A percentile compares a stretch with the other conserved stretches of the same genome.
Conservation (phyloP, 1,140 invertebrate genomes). For the Ceratitis capitata region DNA sequence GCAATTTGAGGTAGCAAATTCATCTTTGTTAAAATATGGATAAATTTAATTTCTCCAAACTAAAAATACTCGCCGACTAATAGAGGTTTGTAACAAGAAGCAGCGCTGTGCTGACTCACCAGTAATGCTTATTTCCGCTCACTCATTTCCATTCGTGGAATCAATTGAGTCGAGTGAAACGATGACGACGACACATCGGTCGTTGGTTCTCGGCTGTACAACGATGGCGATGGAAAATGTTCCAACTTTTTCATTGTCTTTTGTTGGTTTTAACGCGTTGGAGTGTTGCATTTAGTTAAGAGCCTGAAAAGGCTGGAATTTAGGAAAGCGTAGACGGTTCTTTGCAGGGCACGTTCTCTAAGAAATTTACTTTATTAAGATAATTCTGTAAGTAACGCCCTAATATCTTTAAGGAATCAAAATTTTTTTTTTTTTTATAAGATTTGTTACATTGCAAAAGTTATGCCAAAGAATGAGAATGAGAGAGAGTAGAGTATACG, state of each 20-base stretch:
- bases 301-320: background rate
- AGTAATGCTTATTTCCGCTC: background rate
- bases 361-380: too few relatives aligned
- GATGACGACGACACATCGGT: background rate
- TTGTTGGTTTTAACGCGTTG: background rate
- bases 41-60: background rate
- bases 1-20: background rate
- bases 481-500: background rate
- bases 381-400: too few relatives aligned
- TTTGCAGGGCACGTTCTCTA: background rate
- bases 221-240: background rate
- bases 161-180: conserved; percentile 10
- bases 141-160: conserved; percentile 7
- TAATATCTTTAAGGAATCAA: too few relatives aligned
- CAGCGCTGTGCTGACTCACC: background rate
- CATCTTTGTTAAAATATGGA: background rate
- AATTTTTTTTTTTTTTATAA: too few relatives aligned
- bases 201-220: background rate
- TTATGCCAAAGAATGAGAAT: background rate
- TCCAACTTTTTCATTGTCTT: background rate
- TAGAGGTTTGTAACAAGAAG: background rate
- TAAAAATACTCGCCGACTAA: background rate
- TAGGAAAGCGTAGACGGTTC: background rate
- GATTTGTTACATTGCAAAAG: too few relatives aligned
- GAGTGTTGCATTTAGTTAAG: background rate